Percentiles rank a stretch among this genome's conserved stretches.
Conservation (phyloP, 2,113 vertebrate genomes). For the Pelecanoides urinatrix region DNA sequence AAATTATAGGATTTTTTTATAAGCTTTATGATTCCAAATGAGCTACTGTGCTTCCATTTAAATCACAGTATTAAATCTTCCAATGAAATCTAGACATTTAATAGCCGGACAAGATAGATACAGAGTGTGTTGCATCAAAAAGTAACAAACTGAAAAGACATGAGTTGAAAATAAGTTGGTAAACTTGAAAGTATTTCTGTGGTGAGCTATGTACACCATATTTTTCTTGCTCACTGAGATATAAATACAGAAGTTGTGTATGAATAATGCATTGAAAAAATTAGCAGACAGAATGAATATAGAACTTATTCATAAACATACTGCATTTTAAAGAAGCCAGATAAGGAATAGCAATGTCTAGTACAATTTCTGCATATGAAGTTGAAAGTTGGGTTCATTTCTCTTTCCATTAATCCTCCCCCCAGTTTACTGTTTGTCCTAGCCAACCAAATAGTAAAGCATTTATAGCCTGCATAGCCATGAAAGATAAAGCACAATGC, state of each 20-base stretch:
- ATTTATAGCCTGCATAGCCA: not conserved
- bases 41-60: not conserved
- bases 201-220: not conserved
- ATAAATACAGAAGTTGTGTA: not conserved
- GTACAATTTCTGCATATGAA: not conserved
- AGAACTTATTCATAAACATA: not conserved
- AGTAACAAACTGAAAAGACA: not conserved
- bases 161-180: not conserved
- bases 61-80: not conserved
- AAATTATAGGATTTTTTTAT: not conserved
- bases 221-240: not conserved
- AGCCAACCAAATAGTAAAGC: not conserved
- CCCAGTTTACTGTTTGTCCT: not conserved
- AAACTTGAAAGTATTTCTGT: not conserved
- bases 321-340: not conserved
- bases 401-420: conserved; percentile 29
- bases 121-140: not conserved
- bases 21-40: not conserved
- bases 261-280: not conserved
- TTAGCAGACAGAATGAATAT: not conserved
- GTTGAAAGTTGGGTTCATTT: not conserved
- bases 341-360: not conserved
- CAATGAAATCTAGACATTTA: not conserved
- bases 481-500: not conserved
- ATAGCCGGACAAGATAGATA: not conserved